Conservation (phyloP, 2,113 vertebrate genomes). For the Calyptomena viridis region DNA sequence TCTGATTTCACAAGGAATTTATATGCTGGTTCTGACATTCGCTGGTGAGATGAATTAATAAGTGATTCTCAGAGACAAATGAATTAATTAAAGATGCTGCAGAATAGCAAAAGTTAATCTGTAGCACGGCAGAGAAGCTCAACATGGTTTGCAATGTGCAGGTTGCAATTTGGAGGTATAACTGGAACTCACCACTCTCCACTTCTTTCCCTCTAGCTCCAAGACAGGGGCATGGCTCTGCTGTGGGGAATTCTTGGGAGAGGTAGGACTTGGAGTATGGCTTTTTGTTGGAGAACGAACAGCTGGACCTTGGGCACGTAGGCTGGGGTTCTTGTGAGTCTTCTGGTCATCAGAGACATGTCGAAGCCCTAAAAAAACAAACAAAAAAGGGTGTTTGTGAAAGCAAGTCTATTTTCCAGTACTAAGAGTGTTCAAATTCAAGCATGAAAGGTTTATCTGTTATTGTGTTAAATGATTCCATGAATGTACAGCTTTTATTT, state of each 20-base stretch:
- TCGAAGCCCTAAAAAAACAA: conserved; percentile 80
- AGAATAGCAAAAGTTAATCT: not conserved
- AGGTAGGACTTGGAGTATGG: conserved; percentile 55
- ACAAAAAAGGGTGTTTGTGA: not conserved
- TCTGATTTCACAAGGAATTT: not conserved
- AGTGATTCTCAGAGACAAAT: not conserved
- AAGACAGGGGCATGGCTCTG: conserved; percentile 82
- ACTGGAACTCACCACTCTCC: conserved; percentile 88
- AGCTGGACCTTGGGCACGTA: conserved; percentile 76
- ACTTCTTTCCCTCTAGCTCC: conserved; percentile 96
- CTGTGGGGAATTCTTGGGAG: conserved; percentile 56
- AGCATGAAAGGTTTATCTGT: not conserved
- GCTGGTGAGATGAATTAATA: not conserved
- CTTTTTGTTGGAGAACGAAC: conserved; percentile 75
- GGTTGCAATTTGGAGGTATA: not conserved
- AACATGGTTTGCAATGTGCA: not conserved
- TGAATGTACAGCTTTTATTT: not conserved
- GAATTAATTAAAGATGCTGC: not conserved
- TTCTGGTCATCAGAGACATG: conserved; percentile 90
- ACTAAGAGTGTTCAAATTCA: not conserved
- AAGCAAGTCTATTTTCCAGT: not conserved
- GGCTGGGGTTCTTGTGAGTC: conserved; percentile 89
- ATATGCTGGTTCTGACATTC: not conserved
- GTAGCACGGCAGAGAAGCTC: not conserved
- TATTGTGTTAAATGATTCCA: not conserved